A percentile compares a stretch with the other conserved stretches of the same genome.
These are phyloP conservation scores for Tachina fera DNA, from an alignment of 2,888 invertebrate genomes.

Conservation along the genomic window DNA sequence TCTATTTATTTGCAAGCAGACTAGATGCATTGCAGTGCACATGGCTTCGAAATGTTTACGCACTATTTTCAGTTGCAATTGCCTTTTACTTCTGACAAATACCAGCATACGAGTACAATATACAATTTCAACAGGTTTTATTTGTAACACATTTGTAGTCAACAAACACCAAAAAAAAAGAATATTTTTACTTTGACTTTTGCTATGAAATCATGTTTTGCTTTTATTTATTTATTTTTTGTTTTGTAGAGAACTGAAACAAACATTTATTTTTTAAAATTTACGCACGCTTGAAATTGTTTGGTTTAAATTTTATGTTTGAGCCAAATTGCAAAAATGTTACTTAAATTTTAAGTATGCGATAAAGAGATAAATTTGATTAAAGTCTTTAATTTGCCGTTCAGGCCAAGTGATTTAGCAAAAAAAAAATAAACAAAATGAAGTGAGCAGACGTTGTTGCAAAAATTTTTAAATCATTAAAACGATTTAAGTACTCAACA, in stretches of 20 bases:
- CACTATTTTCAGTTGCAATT: constrained; percentile 50
- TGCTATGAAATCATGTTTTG: constrained; percentile 48
- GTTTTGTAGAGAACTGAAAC: constrained; percentile 12
- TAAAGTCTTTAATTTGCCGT: constrained; percentile 40
- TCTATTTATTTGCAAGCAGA: constrained; percentile 27
- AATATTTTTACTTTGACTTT: constrained; percentile 25
- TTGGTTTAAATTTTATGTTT: constrained; percentile 23
- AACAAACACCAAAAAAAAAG: constrained; percentile 31
- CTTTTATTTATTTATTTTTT: constrained; percentile 5
- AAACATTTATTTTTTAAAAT: constrained; percentile 17
- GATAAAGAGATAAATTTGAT: neutral
- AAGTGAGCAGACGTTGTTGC: neutral
- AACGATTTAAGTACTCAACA: neutral
- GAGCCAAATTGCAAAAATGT: constrained; percentile 1
- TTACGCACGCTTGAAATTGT: constrained; percentile 45
- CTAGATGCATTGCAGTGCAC: constrained; percentile 16
- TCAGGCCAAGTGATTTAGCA: constrained; percentile 31
- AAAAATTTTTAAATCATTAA: neutral
- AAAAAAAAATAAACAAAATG: no score
- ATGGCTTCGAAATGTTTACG: constrained; percentile 35
- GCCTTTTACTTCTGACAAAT: constrained; percentile 65
- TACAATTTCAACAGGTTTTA: constrained; percentile 60
- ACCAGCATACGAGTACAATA: constrained; percentile 49
- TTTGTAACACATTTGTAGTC: constrained; percentile 24
- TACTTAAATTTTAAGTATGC: neutral